These are phyloP conservation scores for Rambutsinella grinnellia DNA, from an alignment of 2,888 invertebrate genomes.

Conservation along the genomic window DNA sequence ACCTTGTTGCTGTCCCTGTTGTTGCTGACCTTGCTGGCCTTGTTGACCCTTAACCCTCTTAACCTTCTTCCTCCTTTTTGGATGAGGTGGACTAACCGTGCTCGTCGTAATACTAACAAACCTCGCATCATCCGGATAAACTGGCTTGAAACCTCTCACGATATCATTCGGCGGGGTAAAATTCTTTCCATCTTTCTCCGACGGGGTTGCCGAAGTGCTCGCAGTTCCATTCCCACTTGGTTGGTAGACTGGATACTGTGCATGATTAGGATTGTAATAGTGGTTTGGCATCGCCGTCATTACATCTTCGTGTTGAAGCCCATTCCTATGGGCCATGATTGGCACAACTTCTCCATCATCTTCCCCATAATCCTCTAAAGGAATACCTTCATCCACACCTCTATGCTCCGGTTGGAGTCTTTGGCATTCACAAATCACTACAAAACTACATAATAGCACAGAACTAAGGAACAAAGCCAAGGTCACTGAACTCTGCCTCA, in stretches of 20 bases:
- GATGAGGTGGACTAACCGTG: slow-evolving; percentile 30
- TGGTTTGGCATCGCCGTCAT: slow-evolving; percentile 41
- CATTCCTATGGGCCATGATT: slow-evolving; percentile 29
- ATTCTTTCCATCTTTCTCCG: slow-evolving; percentile 37
- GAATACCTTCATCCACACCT: slow-evolving; percentile 15
- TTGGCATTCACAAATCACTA: slow-evolving; percentile 40
- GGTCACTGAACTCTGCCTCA: slow-evolving; percentile 1
- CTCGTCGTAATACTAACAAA: slow-evolving; percentile 63
- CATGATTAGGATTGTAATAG: slow-evolving; percentile 32
- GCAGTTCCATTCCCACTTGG: slow-evolving; percentile 4
- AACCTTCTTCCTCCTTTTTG: slow-evolving; percentile 38
- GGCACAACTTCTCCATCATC: slow-evolving; percentile 43
- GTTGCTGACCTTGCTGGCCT: slow-evolving; percentile 19
- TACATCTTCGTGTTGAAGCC: slow-evolving; percentile 47
- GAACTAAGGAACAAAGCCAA: slow-evolving; percentile 30
- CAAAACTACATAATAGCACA: slow-evolving; percentile 17
- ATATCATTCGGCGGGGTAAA: slow-evolving; percentile 58
- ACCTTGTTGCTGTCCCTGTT: slow-evolving; percentile 3
- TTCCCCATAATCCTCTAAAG: slow-evolving; percentile 23
- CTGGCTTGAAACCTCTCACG: slow-evolving; percentile 63
- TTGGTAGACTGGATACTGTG: slow-evolving; percentile 22
- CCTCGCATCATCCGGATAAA: slow-evolving; percentile 63
- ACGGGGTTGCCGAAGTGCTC: slow-evolving; percentile 39
- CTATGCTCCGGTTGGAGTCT: slow-evolving; percentile 40
- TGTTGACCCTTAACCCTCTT: slow-evolving; percentile 34